phyloP scores from a whole-genome alignment of 92 coral and sea anemone genomes.

The Phenganax subtilis region DNA sequence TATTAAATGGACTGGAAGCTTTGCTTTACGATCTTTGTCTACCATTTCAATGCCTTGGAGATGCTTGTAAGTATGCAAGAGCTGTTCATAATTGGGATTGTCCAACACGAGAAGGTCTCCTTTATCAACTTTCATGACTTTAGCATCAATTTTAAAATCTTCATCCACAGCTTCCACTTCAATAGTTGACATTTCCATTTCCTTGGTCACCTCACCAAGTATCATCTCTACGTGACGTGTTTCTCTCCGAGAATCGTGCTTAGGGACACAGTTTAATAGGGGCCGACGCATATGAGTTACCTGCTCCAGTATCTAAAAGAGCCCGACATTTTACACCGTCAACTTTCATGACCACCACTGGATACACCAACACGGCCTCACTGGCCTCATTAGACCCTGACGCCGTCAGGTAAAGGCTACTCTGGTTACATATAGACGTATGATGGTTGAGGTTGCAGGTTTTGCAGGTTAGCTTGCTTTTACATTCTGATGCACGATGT shows the following conservation, averaged over 20 bases:
- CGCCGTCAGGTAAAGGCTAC: background rate
- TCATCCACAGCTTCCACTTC: conserved; percentile 27
- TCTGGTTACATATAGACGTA: conserved; percentile 29
- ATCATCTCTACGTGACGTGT: conserved; percentile 48
- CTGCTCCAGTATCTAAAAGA: conserved; percentile 40
- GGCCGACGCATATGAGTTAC: conserved; percentile 52
- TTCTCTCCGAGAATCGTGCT: conserved; percentile 7
- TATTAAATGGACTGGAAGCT: conserved; percentile 41
- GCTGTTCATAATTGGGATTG: conserved; percentile 35
- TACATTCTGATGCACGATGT: conserved; percentile 43
- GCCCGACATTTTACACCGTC: conserved; percentile 53
- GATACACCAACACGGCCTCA: conserved; percentile 29
- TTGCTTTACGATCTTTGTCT: conserved; percentile 25
- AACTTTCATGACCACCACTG: conserved; percentile 43
- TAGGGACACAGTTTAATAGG: conserved; percentile 22
- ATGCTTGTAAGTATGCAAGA: conserved; percentile 5
- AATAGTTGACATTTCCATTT: conserved; percentile 39
- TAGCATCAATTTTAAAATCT: conserved; percentile 17
- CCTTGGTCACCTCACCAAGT: conserved; percentile 34
- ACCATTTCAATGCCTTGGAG: background rate
- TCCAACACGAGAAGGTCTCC: conserved; percentile 30
- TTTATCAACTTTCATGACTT: conserved; percentile 43
- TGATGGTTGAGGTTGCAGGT: conserved; percentile 52
- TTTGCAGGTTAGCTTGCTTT: conserved; percentile 32
- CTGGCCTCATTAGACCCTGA: background rate